Base-by-base conservation (phyloP, 92 coral and sea anemone genomes). In the Blastomussa wellsi region DNA sequence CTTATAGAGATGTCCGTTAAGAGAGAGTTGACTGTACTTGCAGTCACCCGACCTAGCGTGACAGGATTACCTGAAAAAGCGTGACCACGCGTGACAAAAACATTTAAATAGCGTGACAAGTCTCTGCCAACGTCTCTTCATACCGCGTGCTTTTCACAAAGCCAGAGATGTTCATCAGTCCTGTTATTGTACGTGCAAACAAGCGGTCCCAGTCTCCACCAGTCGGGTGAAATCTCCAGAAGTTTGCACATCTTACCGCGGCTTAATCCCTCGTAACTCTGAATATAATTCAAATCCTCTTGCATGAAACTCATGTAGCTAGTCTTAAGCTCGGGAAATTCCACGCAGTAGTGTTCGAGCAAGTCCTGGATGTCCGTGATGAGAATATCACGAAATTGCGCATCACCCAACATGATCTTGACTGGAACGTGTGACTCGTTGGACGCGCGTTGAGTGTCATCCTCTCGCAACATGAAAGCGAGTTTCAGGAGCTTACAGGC, bases 241-340 rank as follows among this genome's bases (percentile, higher is more conserved):
- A 92, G 81, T 32, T 84, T 77, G 60, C 95, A 90, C 66, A 92
- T 76, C 81, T 92, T 91, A 41, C 92, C 55, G 29, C 95, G 93
- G 68, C 91, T 90, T 16, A 94, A 55, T 38, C 83, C 98, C 74
- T 84, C 91, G 53, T 92, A 86, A 32, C 92, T 87, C 67, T 88
- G 92, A 75, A 94, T 77, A 80, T 89, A 94, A 4, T 89, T 86
- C 4, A 94, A 89, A 47, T 94, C 98, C 36, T 94, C 98, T 84
- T 92, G 87, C 78, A 94, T 76, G 79, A 92, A 89, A 33, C 88
- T 77, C 37, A 92, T 85, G 55, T 93, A 92, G 19, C 82, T 88
- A 48, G 76, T 70, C 73, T 82, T 86, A 4, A 94, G 88, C 24
- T 67, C 91, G 12, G 98, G 98, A 85, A 90, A 94, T 57, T 86